Base-by-base conservation (phyloP, 2,888 invertebrate genomes). In the Myathropa florea region DNA sequence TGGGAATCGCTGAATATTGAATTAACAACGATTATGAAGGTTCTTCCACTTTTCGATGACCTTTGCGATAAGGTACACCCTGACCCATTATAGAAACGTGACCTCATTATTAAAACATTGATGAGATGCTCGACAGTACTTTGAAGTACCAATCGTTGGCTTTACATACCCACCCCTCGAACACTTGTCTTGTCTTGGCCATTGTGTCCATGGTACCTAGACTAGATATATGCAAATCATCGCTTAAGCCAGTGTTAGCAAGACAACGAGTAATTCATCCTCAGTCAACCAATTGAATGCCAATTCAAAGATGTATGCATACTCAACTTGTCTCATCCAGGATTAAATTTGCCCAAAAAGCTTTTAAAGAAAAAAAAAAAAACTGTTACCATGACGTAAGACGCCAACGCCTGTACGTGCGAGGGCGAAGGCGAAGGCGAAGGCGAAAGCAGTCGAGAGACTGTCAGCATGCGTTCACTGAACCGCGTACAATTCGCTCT, bases 401-500 rank as follows among this genome's bases (percentile, higher is more conserved):
- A 55, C 65, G 39, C n/a, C 36, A 63, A 36, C 39, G 67, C 57
- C 53, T 46, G 21, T 64, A 73, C 73, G 63, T 79, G 63, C 75
- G 70, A 75, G 75, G 80, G 65, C 57, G 64, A 80, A n/a, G n/a
- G n/a, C n/a, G n/a, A n/a, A n/a, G n/a, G 63, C 75, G 70, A 75
- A 70, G 80, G 65, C 57, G 64, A 80, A n/a, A 55, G 10, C 24
- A n/a, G 21, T 14, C 30, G 46, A 24, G 14, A 59, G n/a, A 24
- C 4, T 24, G 4, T 18, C 24, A 9, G 33, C 55, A 7, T 30
- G 53, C 64, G 83, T 77, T 72, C 78, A 55, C 65, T 67, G 82
- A 82, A 83, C 82, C 60, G 39, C 61, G 39, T 60, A 33, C 53
- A 39, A 30, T 39, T 46, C 36, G 46, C 55, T n/a, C n/a, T 68